Evolutionary conservation across 2,113 vertebrate species (phyloP), one percentile per base, ranked within the genome.

Genomic region (Psammodynastes pulverulentus): DNA sequence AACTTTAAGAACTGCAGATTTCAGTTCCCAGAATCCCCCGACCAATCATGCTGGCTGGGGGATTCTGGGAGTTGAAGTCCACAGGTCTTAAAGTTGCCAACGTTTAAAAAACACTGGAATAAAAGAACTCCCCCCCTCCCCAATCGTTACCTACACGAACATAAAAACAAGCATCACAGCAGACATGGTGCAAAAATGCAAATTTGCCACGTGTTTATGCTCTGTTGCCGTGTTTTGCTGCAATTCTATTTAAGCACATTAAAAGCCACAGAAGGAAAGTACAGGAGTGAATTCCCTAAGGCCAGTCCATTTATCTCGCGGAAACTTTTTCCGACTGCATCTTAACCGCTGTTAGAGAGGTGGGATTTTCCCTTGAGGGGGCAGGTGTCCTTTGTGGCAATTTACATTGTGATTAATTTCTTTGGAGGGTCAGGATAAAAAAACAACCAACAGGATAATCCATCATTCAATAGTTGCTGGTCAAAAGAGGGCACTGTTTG

Each of bases 141-240:
- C 39, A 54, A 26, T 93, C 72, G 17, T 84, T 34, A 56, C 84
- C 72, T 67, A 54, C 29, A 46, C 7, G 67, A 53, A 67, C 62
- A 84, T 52, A n/a, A 51, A 15, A 29, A 58, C 72, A 85, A 67
- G 67, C 46, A 62, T 53, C 87, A 15, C 90, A 26, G 39, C 39
- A 87, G 45, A 24, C 67, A 51, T 53, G 58, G 87, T 46, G 53
- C 85, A 91, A 89, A 91, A 93, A 86, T 93, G 92, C 90, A 91
- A 93, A 91, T 91, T 87, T 39, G 15, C 24, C 67, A 90, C 90
- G 34, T 90, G 86, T 84, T 91, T 54, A 67, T 51, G 72, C 34
- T 90, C 72, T 23, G n/a, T 34, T 85, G 62, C 49, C 56, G n/a
- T 72, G 62, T 88, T 92, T 87, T 53, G 48, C 86, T 84, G 93